Conservation (phyloP, 2,888 invertebrate genomes). For the Dryomyza anilis region DNA sequence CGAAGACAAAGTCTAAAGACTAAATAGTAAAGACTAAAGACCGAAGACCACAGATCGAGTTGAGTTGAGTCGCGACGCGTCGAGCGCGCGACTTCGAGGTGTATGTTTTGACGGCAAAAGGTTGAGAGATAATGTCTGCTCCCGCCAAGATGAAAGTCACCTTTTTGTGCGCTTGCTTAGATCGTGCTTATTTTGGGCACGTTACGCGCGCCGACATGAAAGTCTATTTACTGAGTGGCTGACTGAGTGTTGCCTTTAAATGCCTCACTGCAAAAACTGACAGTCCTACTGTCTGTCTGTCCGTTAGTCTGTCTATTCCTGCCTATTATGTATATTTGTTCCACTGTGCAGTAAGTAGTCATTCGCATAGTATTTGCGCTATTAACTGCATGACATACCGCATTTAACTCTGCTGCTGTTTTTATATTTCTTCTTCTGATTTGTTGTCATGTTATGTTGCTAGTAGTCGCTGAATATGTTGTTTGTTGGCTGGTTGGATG, state of each 20-base stretch:
- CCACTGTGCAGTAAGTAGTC: background rate
- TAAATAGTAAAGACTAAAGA: too few species aligned
- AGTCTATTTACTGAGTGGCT: too few species aligned
- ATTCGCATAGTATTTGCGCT: constrained; percentile 15
- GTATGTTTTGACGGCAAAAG: constrained; percentile 10
- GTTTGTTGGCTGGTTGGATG: background rate
- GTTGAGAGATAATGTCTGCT: background rate
- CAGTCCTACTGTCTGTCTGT: background rate
- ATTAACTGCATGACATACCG: constrained; percentile 20
- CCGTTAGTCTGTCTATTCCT: background rate
- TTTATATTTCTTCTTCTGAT: background rate
- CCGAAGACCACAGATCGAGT: too few species aligned
- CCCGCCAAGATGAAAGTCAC: constrained; percentile 13
- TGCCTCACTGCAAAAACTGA: constrained; percentile 17
- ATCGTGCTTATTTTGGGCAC: constrained; percentile 4
- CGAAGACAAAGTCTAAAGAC: too few species aligned
- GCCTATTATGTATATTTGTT: background rate
- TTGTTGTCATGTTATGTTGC: background rate
- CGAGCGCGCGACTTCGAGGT: background rate
- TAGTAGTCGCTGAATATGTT: background rate
- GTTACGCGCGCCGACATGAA: too few species aligned
- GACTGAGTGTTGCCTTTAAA: constrained; percentile 26
- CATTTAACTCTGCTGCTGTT: background rate
- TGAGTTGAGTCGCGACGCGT: background rate
- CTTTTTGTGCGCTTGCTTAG: background rate